Percentiles rank a stretch among this genome's conserved stretches.
Conservation (phyloP, 2,797 vertebrate genomes). For the Peromyscus attwateri region DNA sequence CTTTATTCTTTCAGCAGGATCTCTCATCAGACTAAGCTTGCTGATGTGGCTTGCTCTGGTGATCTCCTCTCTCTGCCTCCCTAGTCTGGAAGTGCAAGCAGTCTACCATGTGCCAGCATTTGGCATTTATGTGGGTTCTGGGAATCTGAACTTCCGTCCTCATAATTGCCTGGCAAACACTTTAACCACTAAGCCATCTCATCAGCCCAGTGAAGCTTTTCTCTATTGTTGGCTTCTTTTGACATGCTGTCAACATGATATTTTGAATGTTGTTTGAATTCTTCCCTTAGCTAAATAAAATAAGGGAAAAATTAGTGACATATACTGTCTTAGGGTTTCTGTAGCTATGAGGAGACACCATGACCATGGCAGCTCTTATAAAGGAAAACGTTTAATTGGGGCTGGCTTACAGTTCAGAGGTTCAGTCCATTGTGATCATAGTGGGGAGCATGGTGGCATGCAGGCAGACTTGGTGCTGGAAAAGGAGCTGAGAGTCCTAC, state of each 20-base stretch:
- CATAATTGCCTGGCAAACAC: neutral
- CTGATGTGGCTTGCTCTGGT: neutral
- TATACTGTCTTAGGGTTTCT: neutral
- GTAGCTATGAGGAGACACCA: neutral
- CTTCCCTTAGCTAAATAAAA: slow-evolving; percentile 13
- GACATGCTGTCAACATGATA: neutral
- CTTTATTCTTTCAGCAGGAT: neutral
- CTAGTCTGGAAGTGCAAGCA: neutral
- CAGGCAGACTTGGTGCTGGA: neutral
- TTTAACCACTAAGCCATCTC: neutral
- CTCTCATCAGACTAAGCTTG: neutral
- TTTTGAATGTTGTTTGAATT: slow-evolving; percentile 9
- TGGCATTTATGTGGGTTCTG: neutral
- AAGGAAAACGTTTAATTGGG: neutral
- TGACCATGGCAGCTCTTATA: neutral
- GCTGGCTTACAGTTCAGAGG: neutral
- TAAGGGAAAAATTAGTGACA: neutral
- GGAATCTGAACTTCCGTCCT: neutral
- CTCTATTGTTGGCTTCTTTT: neutral
- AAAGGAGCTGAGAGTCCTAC: neutral
- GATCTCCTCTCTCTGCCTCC: neutral
- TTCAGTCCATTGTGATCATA: neutral
- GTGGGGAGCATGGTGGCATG: neutral
- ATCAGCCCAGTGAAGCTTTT: neutral
- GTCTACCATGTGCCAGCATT: neutral